Conservation (phyloP, 1,140 invertebrate species). For the Conus betulinus region DNA sequence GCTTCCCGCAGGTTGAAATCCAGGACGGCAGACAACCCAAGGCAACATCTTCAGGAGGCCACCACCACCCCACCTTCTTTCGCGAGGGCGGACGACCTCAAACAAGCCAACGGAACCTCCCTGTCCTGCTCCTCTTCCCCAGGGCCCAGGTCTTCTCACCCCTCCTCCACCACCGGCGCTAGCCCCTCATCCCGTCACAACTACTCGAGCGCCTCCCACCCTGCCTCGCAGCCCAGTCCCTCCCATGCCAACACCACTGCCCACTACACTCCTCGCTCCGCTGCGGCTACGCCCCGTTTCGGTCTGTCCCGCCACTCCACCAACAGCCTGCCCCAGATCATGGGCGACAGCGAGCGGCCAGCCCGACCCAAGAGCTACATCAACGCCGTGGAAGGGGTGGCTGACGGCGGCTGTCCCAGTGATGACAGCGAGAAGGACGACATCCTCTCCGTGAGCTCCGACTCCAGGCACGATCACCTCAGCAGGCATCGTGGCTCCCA, state of each 20-base stretch:
- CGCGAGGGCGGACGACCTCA: background rate
- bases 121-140: background rate
- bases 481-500: background rate
- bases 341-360: slow-evolving; percentile 20
- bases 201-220: background rate
- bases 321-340: background rate
- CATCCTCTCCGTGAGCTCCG: background rate
- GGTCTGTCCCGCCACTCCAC: background rate
- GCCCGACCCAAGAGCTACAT: slow-evolving; percentile 44
- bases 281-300: background rate
- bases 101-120: background rate
- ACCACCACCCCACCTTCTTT: background rate
- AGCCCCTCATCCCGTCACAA: no score
- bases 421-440: background rate
- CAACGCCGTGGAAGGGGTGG: slow-evolving; percentile 33
- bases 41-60: slow-evolving; percentile 30
- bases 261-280: background rate
- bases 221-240: background rate
- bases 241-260: background rate
- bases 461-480: background rate
- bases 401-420: background rate
- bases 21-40: background rate
- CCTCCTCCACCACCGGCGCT: background rate
- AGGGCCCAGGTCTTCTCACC: background rate
- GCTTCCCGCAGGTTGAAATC: background rate